These are phyloP conservation scores for Prunella strophiata DNA, from an alignment of 2,797 vertebrate species.

Conservation along the genomic window DNA sequence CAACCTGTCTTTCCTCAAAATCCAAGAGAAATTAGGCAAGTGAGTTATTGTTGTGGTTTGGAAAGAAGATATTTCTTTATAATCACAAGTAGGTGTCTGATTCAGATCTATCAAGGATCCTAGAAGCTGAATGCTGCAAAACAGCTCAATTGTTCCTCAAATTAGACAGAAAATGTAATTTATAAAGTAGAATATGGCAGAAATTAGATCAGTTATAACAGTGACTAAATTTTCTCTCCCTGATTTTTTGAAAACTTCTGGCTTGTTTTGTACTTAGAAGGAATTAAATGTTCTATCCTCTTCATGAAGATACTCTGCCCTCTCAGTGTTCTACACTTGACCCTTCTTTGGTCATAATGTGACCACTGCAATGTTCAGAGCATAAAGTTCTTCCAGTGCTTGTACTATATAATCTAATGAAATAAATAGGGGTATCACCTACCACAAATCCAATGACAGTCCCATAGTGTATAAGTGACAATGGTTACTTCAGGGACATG, in stretches of 20 bases:
- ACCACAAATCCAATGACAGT: background rate
- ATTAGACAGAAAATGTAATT: background rate
- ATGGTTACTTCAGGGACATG: background rate
- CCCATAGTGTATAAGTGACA: background rate
- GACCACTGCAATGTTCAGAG: background rate
- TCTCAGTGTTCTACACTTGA: background rate
- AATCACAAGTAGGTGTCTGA: background rate
- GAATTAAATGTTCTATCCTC: background rate
- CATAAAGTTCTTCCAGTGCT: background rate
- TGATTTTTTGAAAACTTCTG: background rate
- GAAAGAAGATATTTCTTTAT: background rate
- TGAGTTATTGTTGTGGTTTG: background rate
- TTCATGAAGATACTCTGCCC: background rate
- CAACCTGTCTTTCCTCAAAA: background rate
- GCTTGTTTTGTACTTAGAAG: background rate
- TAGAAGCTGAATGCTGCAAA: background rate
- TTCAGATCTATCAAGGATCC: background rate
- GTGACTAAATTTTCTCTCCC: background rate
- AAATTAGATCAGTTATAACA: background rate
- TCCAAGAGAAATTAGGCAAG: background rate
- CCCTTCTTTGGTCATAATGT: background rate
- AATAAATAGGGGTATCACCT: background rate
- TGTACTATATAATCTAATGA: background rate
- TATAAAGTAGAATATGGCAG: background rate
- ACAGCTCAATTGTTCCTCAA: background rate